Percentiles rank a stretch among this genome's conserved stretches.
phyloP scores from a whole-genome alignment of 2,113 vertebrate species.

The Platichthys stellatus region DNA sequence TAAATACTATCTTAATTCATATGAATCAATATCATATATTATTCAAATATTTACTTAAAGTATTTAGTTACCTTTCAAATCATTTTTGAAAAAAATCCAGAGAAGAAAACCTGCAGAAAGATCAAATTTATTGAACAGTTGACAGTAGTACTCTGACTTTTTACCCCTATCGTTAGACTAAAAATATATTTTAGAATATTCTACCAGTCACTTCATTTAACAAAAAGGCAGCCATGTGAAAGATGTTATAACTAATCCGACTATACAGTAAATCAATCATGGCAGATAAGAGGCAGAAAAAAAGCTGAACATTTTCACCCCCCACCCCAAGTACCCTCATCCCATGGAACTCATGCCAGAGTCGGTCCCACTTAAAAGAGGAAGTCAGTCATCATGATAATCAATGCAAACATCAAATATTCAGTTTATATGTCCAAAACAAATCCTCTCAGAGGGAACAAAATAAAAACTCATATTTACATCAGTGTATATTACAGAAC shows the following conservation, averaged over 20 bases:
- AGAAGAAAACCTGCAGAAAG: slow-evolving; percentile 7
- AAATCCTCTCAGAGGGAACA: slow-evolving; percentile 50
- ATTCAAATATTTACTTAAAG: too few species aligned
- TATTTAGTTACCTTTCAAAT: background rate
- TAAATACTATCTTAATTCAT: too few species aligned
- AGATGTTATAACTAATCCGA: slow-evolving; percentile 11
- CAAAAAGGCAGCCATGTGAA: slow-evolving; percentile 78
- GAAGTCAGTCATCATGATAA: background rate
- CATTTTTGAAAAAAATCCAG: background rate
- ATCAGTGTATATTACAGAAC: slow-evolving; percentile 41
- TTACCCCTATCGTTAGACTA: slow-evolving; percentile 4
- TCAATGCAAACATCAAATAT: slow-evolving; percentile 31
- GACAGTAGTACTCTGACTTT: background rate
- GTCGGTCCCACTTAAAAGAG: slow-evolving; percentile 8
- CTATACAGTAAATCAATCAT: slow-evolving; percentile 39
- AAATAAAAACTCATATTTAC: slow-evolving; percentile 56
- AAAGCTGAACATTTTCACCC: slow-evolving; percentile 14
- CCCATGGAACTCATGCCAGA: background rate
- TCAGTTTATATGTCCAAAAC: slow-evolving; percentile 31
- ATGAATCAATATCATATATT: too few species aligned
- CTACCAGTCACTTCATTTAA: slow-evolving; percentile 28
- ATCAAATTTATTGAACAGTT: slow-evolving; percentile 51
- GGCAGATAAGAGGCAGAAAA: slow-evolving; percentile 54
- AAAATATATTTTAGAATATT: slow-evolving; percentile 9
- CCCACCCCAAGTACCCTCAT: background rate